Base-by-base conservation (phyloP, 37 sponge, comb jelly and placozoan genomes). In the Beroe ovata region DNA sequence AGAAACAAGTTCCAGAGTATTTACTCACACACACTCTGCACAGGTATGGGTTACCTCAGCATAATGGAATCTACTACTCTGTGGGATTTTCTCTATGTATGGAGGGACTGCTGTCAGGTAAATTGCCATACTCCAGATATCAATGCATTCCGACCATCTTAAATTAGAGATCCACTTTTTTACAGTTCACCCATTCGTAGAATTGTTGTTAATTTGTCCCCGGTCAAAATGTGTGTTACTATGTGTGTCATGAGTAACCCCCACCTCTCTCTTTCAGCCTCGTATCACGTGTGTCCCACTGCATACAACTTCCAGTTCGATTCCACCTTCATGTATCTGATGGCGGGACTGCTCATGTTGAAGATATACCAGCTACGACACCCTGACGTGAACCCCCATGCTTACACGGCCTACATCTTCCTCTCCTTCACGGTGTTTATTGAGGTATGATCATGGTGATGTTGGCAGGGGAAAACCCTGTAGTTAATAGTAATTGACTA, bases 301-400 rank as follows among this genome's bases (percentile, higher is more conserved):
- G 91, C 72, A 6, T 30, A 64, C 69, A 95, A 95, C 90, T 95
- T 94, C 90, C 94, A 95, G 93, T 95, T 93, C 92, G 95, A 95
- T 72, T 93, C 92, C 35, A 90, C 96, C 38, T 93, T 93, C 91
- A 94, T 95, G 94, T 95, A 90, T 59, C 81, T 94, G 4, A 72
- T 96, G 59, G 93, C 91, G 38, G 90, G 89, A 0, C 77, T 96
- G 69, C 92, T 91, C 6, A 89, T 93, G 26, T 90, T 92, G 28
- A 72, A 92, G 64, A 64, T 95, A n/a, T 89, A 91, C 22, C 88
- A 94, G 92, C 89, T 89, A 25, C 77, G 97, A 2, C 92, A 92
- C 64, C 95, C 97, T 26, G 97, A 96, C 60, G 29, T 92, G 18
- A 60, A 40, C 59, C 92, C 93, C 6, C 59, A 88, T 47, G 92